A percentile compares a stretch with the other conserved stretches of the same genome.
Conservation (phyloP, 2,888 invertebrate genomes). For the Crioceris asparagi region DNA sequence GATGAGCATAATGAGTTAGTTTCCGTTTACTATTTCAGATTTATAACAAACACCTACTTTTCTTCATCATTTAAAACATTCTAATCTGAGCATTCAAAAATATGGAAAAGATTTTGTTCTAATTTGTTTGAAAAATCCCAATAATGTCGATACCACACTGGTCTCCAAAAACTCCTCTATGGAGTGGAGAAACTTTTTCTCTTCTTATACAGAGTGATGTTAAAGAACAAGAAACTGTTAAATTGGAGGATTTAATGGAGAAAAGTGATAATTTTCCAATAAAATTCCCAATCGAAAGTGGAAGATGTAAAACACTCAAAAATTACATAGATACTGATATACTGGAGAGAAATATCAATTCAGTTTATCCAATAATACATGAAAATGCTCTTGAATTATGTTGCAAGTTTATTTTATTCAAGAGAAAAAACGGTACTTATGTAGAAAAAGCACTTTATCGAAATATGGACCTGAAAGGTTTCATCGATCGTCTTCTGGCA, state of each 20-base stretch:
- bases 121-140: too few relatives aligned
- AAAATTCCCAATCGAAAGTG: conserved; percentile 35
- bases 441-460: conserved; percentile 24
- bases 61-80: too few relatives aligned
- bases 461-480: conserved; percentile 38
- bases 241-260: conserved; percentile 29
- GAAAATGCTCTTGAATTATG: conserved; percentile 53
- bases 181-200: conserved; percentile 14
- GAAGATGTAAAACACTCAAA: conserved; percentile 28
- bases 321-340: conserved; percentile 13
- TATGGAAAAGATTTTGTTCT: too few relatives aligned
- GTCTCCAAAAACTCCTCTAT: conserved; percentile 17
- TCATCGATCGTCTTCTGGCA: conserved; percentile 43
- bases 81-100: too few relatives aligned
- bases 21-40: too few relatives aligned
- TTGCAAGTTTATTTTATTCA: conserved; percentile 54
- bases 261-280: conserved; percentile 35
- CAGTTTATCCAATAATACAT: conserved; percentile 59
- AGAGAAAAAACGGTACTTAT: conserved; percentile 33
- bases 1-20: too few relatives aligned
- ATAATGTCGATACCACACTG: conserved; percentile 16
- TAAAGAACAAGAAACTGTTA: conserved; percentile 1
- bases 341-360: conserved; percentile 40
- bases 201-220: conserved; percentile 8
- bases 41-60: too few relatives aligned